phyloP scores from a whole-genome alignment of 1,140 invertebrate species.

The Drusus annulatus region DNA sequence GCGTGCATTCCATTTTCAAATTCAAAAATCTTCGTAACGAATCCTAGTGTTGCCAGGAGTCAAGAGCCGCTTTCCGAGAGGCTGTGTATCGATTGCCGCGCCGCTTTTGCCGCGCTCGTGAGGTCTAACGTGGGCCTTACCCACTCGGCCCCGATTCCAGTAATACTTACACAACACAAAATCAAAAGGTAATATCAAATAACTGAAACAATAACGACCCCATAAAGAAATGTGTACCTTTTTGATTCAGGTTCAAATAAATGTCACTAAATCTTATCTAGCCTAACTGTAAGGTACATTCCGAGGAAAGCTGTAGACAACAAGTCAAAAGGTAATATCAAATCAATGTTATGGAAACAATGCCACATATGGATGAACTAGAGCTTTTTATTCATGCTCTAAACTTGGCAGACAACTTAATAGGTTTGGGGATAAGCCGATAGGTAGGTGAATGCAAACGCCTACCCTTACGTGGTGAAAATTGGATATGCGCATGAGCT shows the following conservation, averaged over 20 bases:
- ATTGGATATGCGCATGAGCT: slow-evolving; percentile 17
- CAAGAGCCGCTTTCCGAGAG: slow-evolving; percentile 42
- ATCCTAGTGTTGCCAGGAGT: slow-evolving; percentile 22
- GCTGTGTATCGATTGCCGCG: slow-evolving; percentile 54
- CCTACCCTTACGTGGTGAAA: slow-evolving; percentile 6
- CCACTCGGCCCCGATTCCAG: background rate
- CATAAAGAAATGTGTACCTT: too few species aligned
- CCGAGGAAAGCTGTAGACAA: background rate
- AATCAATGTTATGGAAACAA: background rate
- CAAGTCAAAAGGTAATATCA: background rate
- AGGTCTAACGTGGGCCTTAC: too few species aligned
- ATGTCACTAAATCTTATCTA: too few species aligned
- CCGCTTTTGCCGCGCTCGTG: background rate
- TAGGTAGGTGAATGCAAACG: background rate
- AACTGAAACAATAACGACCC: too few species aligned
- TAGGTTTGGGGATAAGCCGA: background rate
- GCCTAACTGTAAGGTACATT: background rate
- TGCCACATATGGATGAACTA: too few species aligned
- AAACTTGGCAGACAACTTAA: too few species aligned
- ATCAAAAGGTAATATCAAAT: too few species aligned
- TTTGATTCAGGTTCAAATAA: too few species aligned
- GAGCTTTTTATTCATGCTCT: too few species aligned
- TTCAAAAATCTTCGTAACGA: slow-evolving; percentile 8
- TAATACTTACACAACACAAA: too few species aligned
- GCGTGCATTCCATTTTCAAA: slow-evolving; percentile 2